These are phyloP conservation scores for Campaea margaritaria DNA, from an alignment of 2,888 invertebrate genomes.

Conservation along the genomic window DNA sequence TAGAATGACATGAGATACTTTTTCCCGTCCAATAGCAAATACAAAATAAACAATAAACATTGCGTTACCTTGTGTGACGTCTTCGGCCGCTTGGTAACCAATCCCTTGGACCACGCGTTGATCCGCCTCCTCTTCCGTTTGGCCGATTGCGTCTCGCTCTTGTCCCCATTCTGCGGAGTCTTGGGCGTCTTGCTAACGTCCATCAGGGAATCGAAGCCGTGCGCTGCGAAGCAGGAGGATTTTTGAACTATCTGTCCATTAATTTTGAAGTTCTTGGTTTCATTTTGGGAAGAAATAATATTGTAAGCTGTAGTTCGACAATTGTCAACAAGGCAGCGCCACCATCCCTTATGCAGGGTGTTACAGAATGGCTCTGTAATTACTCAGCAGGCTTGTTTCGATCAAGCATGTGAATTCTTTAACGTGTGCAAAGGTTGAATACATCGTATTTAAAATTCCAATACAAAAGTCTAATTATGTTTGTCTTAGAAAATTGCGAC, in stretches of 20 bases:
- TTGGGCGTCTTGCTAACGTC: constrained; percentile 59
- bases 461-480: no score
- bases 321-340: no score
- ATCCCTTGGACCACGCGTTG: constrained; percentile 78
- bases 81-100: constrained; percentile 69
- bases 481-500: no score
- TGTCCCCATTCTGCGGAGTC: constrained; percentile 71
- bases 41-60: not conserved
- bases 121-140: constrained; percentile 75
- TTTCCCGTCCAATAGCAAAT: no score
- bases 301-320: no score
- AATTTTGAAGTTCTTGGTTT: constrained; percentile 23
- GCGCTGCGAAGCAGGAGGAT: constrained; percentile 44
- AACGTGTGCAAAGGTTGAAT: no score
- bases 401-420: no score
- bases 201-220: constrained; percentile 55
- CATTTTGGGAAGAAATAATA: not conserved
- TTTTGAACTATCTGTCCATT: constrained; percentile 30
- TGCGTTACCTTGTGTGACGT: constrained; percentile 68
- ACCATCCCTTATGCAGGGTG: no score
- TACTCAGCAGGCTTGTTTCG: no score
- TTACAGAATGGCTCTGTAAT: no score
- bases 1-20: no score
- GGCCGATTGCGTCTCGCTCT: constrained; percentile 64
- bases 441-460: no score